A percentile compares a stretch with the other conserved stretches of the same genome.
Evolutionary conservation across 2,888 invertebrate species (phyloP).

Genomic region (Harpalus rubripes): DNA sequence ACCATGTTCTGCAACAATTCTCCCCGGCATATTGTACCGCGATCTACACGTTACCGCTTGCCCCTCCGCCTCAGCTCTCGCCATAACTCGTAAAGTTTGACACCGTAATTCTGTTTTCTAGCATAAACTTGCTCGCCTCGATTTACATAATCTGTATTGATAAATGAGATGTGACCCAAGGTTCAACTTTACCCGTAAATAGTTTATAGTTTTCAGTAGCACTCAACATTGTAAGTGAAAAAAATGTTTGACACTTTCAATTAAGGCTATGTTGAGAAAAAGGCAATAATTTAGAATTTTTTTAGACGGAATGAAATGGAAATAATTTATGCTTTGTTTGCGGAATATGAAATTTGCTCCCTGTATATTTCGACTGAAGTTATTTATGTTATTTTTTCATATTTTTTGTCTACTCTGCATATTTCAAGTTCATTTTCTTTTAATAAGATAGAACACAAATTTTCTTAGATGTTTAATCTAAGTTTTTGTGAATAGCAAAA

Average conservation of each 20-base stretch:
- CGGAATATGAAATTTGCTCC: too few relatives aligned
- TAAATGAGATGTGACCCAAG: conserved; percentile 32
- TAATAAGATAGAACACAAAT: not conserved
- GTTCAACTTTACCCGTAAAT: conserved; percentile 21
- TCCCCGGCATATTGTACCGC: conserved; percentile 21
- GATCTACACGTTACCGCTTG: conserved; percentile 25
- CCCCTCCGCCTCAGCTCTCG: not conserved
- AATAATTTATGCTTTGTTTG: not conserved
- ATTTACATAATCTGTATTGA: conserved; percentile 53
- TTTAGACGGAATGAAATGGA: not conserved
- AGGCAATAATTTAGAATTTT: not conserved
- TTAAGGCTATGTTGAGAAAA: not conserved
- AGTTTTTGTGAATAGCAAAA: not conserved
- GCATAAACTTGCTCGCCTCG: conserved; percentile 44
- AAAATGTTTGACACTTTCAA: not conserved
- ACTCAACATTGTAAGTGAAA: not conserved
- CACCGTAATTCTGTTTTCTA: conserved; percentile 50
- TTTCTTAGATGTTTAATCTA: not conserved
- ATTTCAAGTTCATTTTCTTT: conserved; percentile 1
- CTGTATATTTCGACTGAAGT: too few relatives aligned
- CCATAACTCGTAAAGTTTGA: conserved; percentile 44
- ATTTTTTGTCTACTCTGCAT: not conserved
- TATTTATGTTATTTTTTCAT: too few relatives aligned
- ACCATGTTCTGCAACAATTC: conserved; percentile 16
- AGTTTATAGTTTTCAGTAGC: not conserved